Base-by-base conservation (phyloP, 64 coral and sea anemone species). In the Acropora yongei region DNA sequence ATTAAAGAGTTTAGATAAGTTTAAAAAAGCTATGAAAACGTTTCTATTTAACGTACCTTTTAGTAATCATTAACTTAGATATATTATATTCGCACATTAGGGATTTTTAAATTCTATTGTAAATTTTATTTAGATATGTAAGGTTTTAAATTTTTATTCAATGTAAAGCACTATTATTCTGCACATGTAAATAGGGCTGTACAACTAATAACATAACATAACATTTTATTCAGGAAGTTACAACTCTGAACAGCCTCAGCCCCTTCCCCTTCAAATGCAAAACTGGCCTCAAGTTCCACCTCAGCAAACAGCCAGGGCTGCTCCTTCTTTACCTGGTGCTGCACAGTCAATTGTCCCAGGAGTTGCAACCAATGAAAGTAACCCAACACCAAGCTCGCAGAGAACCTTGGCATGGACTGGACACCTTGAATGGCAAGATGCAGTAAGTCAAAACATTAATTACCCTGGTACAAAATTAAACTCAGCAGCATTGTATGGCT, bases 351-450 rank as follows among this genome's bases (percentile, higher is more conserved):
- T 48, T 17, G 53, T 13, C 13, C 42, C 51, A 55, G 51, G 51
- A 55, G 51, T 55, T 55, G 5, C 14, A 63, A 72, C 51, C 5
- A 77, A 63, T 63, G 58, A 63, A 18, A 63, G 14, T 19, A 76
- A 88, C 68, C 86, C 48, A 10, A 13, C 63, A 41, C 84, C n/a
- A 88, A 49, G 16, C 9, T 2, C 71, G 49, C 90, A 93, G 53
- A 78, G 86, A 88, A 69, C 77, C 1, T 69, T 93, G 1, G 95
- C 89, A 8, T 98, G 96, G 96, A 94, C 88, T 1, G 96, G 96
- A 10, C 82, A 78, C 57, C 69, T 98, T 10, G 92, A 98, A 72
- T 98, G 96, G 96, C 89, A 91, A 49, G 96, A 98, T 68, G 92
- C 96, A 41, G 96, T 98, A 88, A 91, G 92, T 88, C 6, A 57